Conservation (phyloP, 2,113 vertebrate species). For the Pangasianodon hypophthalmus region DNA sequence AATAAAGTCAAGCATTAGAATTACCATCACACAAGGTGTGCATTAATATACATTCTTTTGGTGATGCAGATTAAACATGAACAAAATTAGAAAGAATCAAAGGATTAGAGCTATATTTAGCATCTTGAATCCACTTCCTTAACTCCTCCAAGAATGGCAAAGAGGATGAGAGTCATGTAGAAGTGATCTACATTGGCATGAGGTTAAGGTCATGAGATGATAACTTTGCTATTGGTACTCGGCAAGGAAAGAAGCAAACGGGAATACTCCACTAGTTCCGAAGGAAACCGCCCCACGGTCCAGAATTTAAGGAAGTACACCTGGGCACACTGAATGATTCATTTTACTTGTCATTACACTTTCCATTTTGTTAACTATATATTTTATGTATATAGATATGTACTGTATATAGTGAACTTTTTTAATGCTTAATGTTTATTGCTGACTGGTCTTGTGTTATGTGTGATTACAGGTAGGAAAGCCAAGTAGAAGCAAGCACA, state of each 20-base stretch:
- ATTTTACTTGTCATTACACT: not conserved
- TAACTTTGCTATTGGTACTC: not conserved
- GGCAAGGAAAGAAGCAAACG: not conserved
- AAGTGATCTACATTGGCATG: not conserved
- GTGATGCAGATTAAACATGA: not conserved
- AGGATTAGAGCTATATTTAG: not conserved
- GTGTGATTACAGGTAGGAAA: constrained; percentile 88
- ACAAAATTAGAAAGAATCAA: not conserved
- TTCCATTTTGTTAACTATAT: not conserved
- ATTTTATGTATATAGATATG: not conserved
- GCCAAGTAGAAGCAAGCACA: constrained; percentile 98
- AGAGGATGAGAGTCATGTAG: not conserved
- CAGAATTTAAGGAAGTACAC: not conserved
- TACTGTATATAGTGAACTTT: not conserved
- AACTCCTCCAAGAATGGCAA: not conserved
- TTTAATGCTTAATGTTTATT: not conserved
- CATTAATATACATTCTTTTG: not conserved
- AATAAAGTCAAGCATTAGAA: not conserved
- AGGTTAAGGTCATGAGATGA: not conserved
- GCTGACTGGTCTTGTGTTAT: not conserved
- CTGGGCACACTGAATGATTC: too few species aligned
- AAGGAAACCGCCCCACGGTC: not conserved
- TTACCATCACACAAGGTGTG: not conserved
- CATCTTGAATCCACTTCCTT: not conserved
- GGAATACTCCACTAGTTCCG: not conserved